Conservation (phyloP, 2,888 invertebrate genomes). For the Tipula helvola region DNA sequence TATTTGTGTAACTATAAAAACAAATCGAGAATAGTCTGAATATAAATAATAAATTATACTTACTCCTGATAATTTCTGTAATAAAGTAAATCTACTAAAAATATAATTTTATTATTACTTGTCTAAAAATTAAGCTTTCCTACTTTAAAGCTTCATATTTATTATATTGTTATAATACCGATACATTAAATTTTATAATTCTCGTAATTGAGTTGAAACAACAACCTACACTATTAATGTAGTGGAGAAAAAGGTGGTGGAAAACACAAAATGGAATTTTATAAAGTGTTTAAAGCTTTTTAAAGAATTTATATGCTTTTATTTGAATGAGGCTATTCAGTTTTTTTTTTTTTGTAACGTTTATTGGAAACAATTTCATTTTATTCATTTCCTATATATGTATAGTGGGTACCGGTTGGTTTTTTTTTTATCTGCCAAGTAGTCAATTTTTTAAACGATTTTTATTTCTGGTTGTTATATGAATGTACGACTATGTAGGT, state of each 20-base stretch:
- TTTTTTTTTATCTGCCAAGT: background rate
- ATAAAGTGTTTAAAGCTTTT: background rate
- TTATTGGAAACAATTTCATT: background rate
- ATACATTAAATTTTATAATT: background rate
- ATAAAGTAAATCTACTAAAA: too few species aligned
- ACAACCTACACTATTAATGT: background rate
- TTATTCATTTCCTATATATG: background rate
- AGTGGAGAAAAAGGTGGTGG: background rate
- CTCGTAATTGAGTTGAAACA: background rate
- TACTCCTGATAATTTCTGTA: too few species aligned
- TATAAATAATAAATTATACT: too few species aligned
- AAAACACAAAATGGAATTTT: background rate
- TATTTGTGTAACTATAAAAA: too few species aligned
- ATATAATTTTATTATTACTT: too few species aligned
- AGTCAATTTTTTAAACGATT: background rate
- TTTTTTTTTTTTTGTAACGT: background rate
- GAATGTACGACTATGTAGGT: background rate
- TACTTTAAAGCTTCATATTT: background rate
- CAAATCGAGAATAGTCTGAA: too few species aligned
- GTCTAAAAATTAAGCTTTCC: background rate
- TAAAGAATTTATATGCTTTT: background rate
- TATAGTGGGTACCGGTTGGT: background rate
- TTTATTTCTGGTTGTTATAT: background rate
- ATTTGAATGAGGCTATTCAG: background rate
- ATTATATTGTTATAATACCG: background rate